Base-by-base conservation (phyloP, 2,797 vertebrate species). In the Triplophysa bombifrons region DNA sequence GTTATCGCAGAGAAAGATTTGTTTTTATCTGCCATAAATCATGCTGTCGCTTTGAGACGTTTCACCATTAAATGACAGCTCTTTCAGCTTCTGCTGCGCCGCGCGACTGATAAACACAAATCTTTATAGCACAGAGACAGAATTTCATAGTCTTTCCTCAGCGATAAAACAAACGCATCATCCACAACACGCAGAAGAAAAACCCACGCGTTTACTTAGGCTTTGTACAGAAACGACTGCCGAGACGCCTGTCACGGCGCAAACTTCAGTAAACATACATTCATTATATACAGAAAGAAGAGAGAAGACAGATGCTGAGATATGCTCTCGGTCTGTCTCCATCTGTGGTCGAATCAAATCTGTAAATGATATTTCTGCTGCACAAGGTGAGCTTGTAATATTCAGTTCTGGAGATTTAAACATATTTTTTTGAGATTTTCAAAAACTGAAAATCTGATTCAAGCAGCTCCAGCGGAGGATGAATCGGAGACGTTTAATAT, bases 1-100 rank as follows among this genome's bases (percentile, higher is more conserved):
- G 56, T 78, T 70, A 78, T 63, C 67, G 20, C 13, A 63, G 48
- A 63, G 55, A 70, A 63, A 64, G 67, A 64, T 78, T 78, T 53
- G 56, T 63, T 71, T 76, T 78, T 53, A 78, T 71, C 67, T 64
- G 56, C 1, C n/a, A 78, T 78, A 41, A 71, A 79, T 79, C 76
- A 72, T 17, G 22, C 60, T 72, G 76, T 72, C 30, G 50, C 76
- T 79, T 71, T 79, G 50, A 72, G 69, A 61, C 17, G 48, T n/a
- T 65, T 72, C 34, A 25, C 46, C 2, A 5, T n/a, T 64, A 72
- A 65, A 72, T 79, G 69, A 79, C 76, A 72, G 69, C 48, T 72
- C 69, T 65, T 72, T 65, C 50, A 65, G 76, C 56, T 48, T 63
- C 56, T 78, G 66, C 48, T 38, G 64, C 44, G 17, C 55, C 41